Evolutionary conservation across 2,113 vertebrate genomes (phyloP).

Genomic region (Esox niger): DNA sequence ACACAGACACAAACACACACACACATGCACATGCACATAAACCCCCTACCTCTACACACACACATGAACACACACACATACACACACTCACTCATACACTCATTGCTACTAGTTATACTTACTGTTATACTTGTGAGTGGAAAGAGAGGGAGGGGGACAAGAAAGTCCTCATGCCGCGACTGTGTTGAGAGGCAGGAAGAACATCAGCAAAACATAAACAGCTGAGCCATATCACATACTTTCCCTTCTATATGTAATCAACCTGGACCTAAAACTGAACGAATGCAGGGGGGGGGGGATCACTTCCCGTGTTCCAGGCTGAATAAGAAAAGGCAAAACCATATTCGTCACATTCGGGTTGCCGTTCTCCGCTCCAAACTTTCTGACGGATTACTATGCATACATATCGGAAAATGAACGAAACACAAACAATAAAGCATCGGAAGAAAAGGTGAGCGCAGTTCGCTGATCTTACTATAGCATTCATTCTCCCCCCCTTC

Average conservation of each 20-base stretch:
- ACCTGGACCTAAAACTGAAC: background rate
- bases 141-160: slow-evolving; percentile 7
- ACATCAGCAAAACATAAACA: slow-evolving; percentile 34
- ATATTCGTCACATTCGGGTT: background rate
- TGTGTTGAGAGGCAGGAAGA: slow-evolving; percentile 44
- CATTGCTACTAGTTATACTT: slow-evolving; percentile 60
- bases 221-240: slow-evolving; percentile 12
- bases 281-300: background rate
- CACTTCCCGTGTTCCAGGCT: background rate
- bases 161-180: slow-evolving; percentile 42
- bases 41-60: slow-evolving; percentile 52
- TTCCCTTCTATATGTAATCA: background rate
- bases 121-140: slow-evolving; percentile 51
- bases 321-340: slow-evolving; percentile 10
- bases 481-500: slow-evolving; percentile 33
- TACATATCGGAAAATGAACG: slow-evolving; percentile 20
- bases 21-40: slow-evolving; percentile 52
- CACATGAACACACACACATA: slow-evolving; percentile 46
- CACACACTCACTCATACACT: slow-evolving; percentile 43
- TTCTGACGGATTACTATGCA: slow-evolving; percentile 38
- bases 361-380: slow-evolving; percentile 13
- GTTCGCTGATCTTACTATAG: slow-evolving; percentile 32
- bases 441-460: slow-evolving; percentile 66
- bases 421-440: slow-evolving; percentile 30
- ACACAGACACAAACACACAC: slow-evolving; percentile 46